Base-by-base conservation (phyloP, 2,113 vertebrate species). In the Cyanoliseus patagonus region DNA sequence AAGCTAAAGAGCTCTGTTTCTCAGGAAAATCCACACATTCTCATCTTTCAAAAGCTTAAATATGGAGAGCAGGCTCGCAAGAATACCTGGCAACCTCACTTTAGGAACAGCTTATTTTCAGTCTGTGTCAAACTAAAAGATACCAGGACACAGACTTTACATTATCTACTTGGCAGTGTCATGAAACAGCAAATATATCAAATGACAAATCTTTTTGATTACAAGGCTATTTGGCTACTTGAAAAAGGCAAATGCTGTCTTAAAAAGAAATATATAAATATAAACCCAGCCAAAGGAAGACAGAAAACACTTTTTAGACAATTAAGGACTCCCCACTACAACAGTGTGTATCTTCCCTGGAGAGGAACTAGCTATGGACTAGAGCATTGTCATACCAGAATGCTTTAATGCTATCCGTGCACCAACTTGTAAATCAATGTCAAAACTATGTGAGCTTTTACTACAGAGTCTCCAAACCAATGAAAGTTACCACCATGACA, bases 271-370 rank as follows among this genome's bases (percentile, higher is more conserved):
- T 13, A 35, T 5, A 30, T 52, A 53, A 80, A 61, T 47, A 84
- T 63, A 72, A 15, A 62, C 31, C 66, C 10, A 76, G 10, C 17
- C 64, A 69, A 10, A 94, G 25, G 39, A 83, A 49, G 9, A 8
- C 51, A 74, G 41, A 66, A 80, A 77, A 61, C 13, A 19, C 16
- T 37, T 91, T 70, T 61, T 49, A 75, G 44, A 39, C 6, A 24
- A 6, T 28, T 76, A 35, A 95, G 23, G 17, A 33, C 27, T 73
- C 25, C 18, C 16, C 13, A n/a, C 4, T 59, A 39, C 20, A 78
- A 25, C 10, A 8, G 10, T 0, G 0, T 4, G 2, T 19, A 55
- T 7, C 31, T 85, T 67, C 23, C 49, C 55, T 3, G 2, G 41
- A 76, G n/a, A 90, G 28, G 11, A 62, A 23, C 0, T 1, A 68